These are phyloP conservation scores for Agrochola litura DNA, from an alignment of 2,888 invertebrate species.

Conservation along the genomic window DNA sequence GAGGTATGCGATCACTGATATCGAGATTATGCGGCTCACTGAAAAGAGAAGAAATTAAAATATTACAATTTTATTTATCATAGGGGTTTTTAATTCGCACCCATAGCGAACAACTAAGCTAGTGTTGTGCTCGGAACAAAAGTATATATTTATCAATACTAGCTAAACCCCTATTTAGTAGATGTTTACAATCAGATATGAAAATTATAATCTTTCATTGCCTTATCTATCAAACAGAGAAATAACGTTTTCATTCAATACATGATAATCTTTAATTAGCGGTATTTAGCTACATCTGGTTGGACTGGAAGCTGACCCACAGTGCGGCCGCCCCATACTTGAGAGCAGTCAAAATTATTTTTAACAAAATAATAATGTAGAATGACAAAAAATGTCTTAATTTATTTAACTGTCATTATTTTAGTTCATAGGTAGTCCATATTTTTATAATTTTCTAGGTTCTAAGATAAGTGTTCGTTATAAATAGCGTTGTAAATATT, in stretches of 20 bases:
- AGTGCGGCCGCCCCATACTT: too few species aligned
- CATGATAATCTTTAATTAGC: background rate
- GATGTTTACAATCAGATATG: background rate
- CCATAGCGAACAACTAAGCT: background rate
- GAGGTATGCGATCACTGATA: conserved; percentile 94
- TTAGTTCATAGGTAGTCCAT: too few species aligned
- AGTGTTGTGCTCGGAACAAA: background rate
- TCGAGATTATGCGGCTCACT: conserved; percentile 95
- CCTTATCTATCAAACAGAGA: background rate
- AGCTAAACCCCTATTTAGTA: background rate
- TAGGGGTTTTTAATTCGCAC: background rate
- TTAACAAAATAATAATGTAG: too few species aligned
- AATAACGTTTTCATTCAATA: background rate
- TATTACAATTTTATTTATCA: background rate
- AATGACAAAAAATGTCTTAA: too few species aligned
- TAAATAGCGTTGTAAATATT: too few species aligned
- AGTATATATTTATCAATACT: background rate
- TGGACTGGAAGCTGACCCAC: too few species aligned
- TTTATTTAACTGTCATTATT: too few species aligned
- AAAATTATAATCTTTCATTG: background rate
- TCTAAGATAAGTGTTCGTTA: too few species aligned
- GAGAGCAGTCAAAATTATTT: too few species aligned
- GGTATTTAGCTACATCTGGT: too few species aligned
- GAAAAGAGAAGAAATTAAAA: conserved; percentile 76
- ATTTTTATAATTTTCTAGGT: too few species aligned